A percentile compares a stretch with the other conserved stretches of the same genome.
Evolutionary conservation across 2,888 invertebrate genomes (phyloP).

Genomic region (Athalia rosae): DNA sequence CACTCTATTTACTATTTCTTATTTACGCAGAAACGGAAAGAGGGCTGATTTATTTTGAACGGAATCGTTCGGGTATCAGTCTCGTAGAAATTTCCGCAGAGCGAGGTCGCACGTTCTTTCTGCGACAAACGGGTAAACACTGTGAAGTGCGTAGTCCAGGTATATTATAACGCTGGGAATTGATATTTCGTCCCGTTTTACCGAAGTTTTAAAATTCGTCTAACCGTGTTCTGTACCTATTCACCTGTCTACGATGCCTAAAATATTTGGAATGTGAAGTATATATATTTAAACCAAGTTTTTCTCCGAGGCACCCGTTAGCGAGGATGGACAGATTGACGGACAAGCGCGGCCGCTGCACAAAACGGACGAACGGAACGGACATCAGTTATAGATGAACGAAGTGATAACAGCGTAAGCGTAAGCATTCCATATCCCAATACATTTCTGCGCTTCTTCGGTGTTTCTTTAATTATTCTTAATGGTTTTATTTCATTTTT

Average conservation of each 20-base stretch:
- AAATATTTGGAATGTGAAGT: conserved; percentile 10
- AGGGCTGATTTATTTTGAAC: too few relatives aligned
- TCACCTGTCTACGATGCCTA: neutral
- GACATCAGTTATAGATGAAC: conserved; percentile 27
- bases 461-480: neutral
- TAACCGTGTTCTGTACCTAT: too few relatives aligned
- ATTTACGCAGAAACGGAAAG: too few relatives aligned
- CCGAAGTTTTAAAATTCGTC: too few relatives aligned
- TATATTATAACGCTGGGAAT: too few relatives aligned
- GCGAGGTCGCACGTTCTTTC: too few relatives aligned
- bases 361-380: neutral
- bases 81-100: too few relatives aligned
- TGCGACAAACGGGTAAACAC: too few relatives aligned
- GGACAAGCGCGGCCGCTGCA: conserved; percentile 15
- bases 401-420: conserved; percentile 30
- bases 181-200: too few relatives aligned
- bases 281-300: conserved; percentile 21
- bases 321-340: conserved; percentile 16
- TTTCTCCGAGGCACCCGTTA: neutral
- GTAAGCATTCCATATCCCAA: conserved; percentile 19
- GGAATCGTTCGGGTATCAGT: too few relatives aligned
- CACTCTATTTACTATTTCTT: too few relatives aligned
- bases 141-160: too few relatives aligned
- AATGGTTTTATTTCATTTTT: neutral
- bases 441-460: conserved; percentile 30